Evolutionary conservation across 1,140 invertebrate species (phyloP), one percentile per base, ranked within the genome.

Genomic region (Sitophilus oryzae): DNA sequence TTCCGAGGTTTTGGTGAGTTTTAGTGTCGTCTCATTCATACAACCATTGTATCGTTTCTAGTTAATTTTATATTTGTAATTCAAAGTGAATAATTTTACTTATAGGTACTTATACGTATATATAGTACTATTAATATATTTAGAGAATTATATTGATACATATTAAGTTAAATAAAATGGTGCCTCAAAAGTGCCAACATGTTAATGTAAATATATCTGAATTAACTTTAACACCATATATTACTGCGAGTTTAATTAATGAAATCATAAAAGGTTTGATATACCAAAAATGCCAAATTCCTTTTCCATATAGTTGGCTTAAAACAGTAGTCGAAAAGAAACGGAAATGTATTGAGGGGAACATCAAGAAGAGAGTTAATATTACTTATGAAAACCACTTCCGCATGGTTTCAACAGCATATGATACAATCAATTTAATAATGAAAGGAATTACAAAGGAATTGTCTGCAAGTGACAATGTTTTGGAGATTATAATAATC

Each of bases 211-310:
- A 30, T 30, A 30, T 30, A 6, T 30, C 5, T 36, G 45, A 56
- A 49, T 49, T 56, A 56, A 49, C 16, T 22, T 43, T 63, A 43
- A 65, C 63, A 8, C 61, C 63, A 43, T 49, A 59, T 20, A 44
- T 58, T 8, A 58, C 56, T 35, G 60, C 63, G 1, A 37, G 46
- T 9, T 37, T 65, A 23, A 42, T 65, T 53, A 63, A 61, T 49
- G 63, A 65, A 53, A 48, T 65, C 18, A 16, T 65, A 41, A 62
- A 65, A 25, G 56, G 61, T 11, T 20, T 65, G 11, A 16, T 65
- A 19, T 65, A 52, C 30, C 63, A 65, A 48, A 65, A 59, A 51
- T 43, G 44, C 14, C 63, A 65, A 56, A 65, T 65, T 18, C 63
- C 63, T 16, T 65, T 59, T 37, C 51, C 61, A 9, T 65, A 63